Evolutionary conservation across 2,797 vertebrate species (phyloP).

Genomic region (Limosa lapponica): DNA sequence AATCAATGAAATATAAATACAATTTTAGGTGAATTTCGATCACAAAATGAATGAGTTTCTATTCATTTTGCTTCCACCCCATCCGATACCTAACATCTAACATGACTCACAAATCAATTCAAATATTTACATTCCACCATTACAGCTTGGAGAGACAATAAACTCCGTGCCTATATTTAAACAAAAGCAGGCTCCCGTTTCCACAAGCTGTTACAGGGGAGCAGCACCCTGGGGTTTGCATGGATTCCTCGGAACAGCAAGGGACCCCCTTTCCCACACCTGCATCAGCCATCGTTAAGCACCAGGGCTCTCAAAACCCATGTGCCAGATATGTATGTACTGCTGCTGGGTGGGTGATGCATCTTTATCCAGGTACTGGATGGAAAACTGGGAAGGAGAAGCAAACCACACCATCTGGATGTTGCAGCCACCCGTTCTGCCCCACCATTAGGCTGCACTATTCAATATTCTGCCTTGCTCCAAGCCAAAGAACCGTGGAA

Average conservation of each 20-base stretch:
- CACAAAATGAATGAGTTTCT: not conserved
- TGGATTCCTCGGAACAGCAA: not conserved
- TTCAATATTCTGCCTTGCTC: not conserved
- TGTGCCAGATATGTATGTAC: not conserved
- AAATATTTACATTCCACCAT: slow-evolving; percentile 64
- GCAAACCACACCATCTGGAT: not conserved
- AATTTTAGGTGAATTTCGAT: not conserved
- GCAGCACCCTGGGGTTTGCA: slow-evolving; percentile 15
- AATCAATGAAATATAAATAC: not conserved
- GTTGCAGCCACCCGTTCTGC: not conserved
- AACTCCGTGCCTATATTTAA: not conserved
- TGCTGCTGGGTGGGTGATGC: not conserved
- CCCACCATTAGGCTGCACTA: not conserved
- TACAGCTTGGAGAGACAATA: slow-evolving; percentile 16
- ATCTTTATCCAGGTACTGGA: not conserved
- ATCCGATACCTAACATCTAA: not conserved
- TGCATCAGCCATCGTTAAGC: not conserved
- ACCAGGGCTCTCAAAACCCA: not conserved
- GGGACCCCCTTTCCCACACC: not conserved
- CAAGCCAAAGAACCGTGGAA: not conserved
- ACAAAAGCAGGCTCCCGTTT: not conserved
- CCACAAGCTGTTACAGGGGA: not conserved
- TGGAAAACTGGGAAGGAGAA: not conserved
- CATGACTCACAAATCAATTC: slow-evolving; percentile 8
- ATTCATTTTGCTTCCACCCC: not conserved